Percentiles rank a stretch among this genome's conserved stretches.
Conservation (phyloP, 2,888 invertebrate genomes). For the Agriopis aurantiaria region DNA sequence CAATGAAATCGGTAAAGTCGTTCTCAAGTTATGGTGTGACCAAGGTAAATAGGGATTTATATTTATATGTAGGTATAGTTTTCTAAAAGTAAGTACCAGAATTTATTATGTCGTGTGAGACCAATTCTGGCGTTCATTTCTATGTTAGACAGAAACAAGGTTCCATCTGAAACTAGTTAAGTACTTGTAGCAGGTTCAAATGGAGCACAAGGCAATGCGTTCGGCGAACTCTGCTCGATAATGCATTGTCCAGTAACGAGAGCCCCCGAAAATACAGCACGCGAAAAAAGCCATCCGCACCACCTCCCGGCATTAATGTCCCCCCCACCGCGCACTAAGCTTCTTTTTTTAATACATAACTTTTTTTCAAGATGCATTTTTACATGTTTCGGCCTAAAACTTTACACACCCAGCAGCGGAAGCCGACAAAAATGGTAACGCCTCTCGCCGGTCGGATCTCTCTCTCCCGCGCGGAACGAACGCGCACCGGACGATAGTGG, state of each 20-base stretch:
- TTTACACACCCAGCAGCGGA: slow-evolving; percentile 83
- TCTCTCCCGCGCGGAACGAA: slow-evolving; percentile 66
- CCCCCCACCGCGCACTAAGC: slow-evolving; percentile 85
- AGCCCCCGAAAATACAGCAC: slow-evolving; percentile 84
- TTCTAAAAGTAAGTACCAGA: no score
- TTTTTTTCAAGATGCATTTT: slow-evolving; percentile 87
- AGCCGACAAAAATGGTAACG: slow-evolving; percentile 77
- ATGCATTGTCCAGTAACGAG: slow-evolving; percentile 84
- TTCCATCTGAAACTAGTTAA: slow-evolving; percentile 3
- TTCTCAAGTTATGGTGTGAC: no score
- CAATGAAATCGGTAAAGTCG: no score
- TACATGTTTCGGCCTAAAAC: slow-evolving; percentile 87
- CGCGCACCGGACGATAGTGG: slow-evolving; percentile 79
- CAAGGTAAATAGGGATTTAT: no score
- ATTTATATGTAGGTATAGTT: no score
- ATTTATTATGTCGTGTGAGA: no score
- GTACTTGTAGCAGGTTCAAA: slow-evolving; percentile 55
- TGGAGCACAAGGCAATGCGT: slow-evolving; percentile 79
- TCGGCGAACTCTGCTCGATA: slow-evolving; percentile 72
- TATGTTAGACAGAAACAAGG: neutral
- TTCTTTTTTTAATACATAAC: slow-evolving; percentile 87
- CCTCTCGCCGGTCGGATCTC: slow-evolving; percentile 76
- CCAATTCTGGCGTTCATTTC: neutral
- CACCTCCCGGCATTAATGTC: slow-evolving; percentile 83
- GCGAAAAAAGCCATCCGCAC: slow-evolving; percentile 83